Percentiles rank a stretch among this genome's conserved stretches.
These are phyloP conservation scores for Gambusia affinis DNA, from an alignment of 2,113 vertebrate species.

Conservation along the genomic window DNA sequence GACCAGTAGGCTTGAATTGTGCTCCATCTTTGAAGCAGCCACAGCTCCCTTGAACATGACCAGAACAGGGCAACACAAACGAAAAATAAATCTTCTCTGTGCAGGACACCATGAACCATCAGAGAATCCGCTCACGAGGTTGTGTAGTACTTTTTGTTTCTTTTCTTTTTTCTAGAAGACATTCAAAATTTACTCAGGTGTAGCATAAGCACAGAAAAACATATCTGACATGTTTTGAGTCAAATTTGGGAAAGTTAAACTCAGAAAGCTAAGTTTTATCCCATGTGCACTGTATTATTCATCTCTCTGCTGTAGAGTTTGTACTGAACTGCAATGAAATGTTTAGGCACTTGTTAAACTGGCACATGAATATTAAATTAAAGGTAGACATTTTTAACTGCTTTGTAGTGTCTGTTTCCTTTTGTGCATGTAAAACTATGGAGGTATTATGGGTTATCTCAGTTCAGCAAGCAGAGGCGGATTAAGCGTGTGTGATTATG, in stretches of 20 bases:
- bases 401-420: constrained; percentile 64
- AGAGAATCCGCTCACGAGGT: constrained; percentile 32
- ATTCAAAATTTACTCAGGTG: constrained; percentile 30
- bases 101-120: constrained; percentile 32
- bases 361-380: constrained; percentile 70
- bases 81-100: constrained; percentile 47
- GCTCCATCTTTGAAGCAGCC: constrained; percentile 49
- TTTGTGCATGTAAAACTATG: constrained; percentile 50
- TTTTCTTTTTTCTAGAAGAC: constrained; percentile 41
- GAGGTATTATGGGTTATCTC: constrained; percentile 34
- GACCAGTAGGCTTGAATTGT: constrained; percentile 56
- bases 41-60: constrained; percentile 38
- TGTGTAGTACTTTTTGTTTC: constrained; percentile 52
- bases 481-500: constrained; percentile 45
- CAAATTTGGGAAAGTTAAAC: constrained; percentile 25
- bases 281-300: constrained; percentile 45
- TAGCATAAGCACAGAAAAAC: constrained; percentile 17
- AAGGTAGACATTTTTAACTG: constrained; percentile 78
- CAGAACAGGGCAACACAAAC: constrained; percentile 46
- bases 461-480: constrained; percentile 46
- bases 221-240: constrained; percentile 26
- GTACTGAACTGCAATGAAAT: constrained; percentile 59
- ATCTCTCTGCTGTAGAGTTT: constrained; percentile 59
- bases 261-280: constrained; percentile 38
- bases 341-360: constrained; percentile 63